Evolutionary conservation across 2,797 vertebrate species (phyloP).

Genomic region (Lacerta bilineata): DNA sequence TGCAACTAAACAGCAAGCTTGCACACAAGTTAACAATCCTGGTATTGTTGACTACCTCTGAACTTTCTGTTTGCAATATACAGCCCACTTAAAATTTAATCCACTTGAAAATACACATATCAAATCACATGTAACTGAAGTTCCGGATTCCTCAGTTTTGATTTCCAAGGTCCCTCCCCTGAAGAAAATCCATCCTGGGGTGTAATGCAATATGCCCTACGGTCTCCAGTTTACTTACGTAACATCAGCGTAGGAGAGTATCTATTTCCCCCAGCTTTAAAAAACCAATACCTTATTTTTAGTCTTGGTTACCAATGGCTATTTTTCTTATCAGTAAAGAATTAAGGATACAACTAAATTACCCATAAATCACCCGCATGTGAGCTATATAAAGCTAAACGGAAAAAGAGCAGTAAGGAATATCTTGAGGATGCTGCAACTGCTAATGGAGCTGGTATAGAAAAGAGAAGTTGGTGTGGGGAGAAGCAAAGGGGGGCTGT

Average conservation of each 20-base stretch:
- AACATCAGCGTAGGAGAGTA: not conserved
- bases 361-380: not conserved
- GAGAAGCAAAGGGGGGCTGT: not conserved
- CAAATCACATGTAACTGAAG: not conserved
- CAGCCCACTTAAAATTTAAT: not conserved
- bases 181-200: not conserved
- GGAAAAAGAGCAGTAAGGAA: not conserved
- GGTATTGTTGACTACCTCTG: not conserved
- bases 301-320: not conserved
- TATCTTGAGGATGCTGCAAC: not conserved
- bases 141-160: not conserved
- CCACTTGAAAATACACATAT: not conserved
- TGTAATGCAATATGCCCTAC: not conserved
- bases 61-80: not conserved
- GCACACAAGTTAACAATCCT: not conserved
- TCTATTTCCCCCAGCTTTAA: not conserved
- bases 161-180: not conserved
- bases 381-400: not conserved
- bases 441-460: not conserved
- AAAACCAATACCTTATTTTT: not conserved
- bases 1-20: not conserved
- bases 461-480: not conserved
- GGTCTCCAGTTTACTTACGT: not conserved
- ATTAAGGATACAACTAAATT: not conserved
- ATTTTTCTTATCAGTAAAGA: not conserved